phyloP scores from a whole-genome alignment of 2,113 vertebrate species.

The Erythrocebus patas region DNA sequence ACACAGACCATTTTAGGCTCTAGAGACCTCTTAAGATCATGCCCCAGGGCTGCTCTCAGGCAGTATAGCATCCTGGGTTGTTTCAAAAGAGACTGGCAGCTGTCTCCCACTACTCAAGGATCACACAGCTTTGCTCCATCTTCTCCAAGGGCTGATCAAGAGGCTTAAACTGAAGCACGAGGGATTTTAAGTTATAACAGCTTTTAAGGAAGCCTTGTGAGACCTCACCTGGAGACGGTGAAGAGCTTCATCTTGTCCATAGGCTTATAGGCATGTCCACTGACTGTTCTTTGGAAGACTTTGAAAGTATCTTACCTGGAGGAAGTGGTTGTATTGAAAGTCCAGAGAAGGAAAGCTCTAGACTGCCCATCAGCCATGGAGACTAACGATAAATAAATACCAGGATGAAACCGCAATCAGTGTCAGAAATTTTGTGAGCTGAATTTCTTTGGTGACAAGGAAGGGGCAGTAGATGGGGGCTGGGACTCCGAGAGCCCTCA shows the following conservation, averaged over 20 bases:
- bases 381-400: neutral
- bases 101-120: neutral
- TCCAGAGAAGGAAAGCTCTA: neutral
- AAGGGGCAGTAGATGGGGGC: neutral
- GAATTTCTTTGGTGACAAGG: neutral
- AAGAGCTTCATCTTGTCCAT: neutral
- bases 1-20: neutral
- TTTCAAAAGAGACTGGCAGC: neutral
- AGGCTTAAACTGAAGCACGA: neutral
- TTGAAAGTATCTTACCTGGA: neutral
- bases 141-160: constrained; percentile 26
- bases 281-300: neutral
- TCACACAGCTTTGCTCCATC: constrained; percentile 19
- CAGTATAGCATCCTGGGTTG: neutral
- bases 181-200: neutral
- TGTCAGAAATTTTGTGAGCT: neutral
- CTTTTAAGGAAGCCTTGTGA: constrained; percentile 16
- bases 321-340: neutral
- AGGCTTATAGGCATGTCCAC: neutral
- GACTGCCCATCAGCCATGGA: neutral
- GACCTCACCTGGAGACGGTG: neutral
- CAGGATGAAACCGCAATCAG: neutral
- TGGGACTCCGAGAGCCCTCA: neutral
- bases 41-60: neutral
- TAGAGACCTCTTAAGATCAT: neutral